Percentiles rank a stretch among this genome's conserved stretches.
phyloP scores from a whole-genome alignment of 2,113 vertebrate species.

The Sinosuthora webbiana region DNA sequence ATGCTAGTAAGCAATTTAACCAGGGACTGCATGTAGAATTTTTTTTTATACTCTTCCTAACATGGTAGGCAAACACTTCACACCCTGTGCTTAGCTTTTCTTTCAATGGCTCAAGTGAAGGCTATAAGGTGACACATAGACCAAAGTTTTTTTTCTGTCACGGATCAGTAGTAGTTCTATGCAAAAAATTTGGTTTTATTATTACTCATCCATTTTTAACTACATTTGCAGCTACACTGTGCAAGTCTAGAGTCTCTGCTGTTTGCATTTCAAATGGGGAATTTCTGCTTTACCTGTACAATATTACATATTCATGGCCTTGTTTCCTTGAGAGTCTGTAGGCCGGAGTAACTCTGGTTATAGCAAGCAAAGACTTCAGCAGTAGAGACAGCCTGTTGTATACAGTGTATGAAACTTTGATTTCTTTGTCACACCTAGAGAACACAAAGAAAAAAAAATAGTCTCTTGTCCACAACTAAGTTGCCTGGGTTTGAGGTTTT shows the following conservation, averaged over 20 bases:
- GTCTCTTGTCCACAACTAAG: not conserved
- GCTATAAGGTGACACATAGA: not conserved
- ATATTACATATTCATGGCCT: constrained; percentile 96
- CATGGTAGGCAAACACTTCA: not conserved
- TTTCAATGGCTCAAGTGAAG: not conserved
- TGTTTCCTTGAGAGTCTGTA: constrained; percentile 97
- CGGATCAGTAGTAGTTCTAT: not conserved
- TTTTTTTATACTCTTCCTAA: not conserved
- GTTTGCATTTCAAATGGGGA: not conserved
- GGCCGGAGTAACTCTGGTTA: constrained; percentile 96
- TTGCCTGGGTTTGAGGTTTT: not conserved
- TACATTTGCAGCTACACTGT: not conserved
- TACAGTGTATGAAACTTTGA: constrained; percentile 98
- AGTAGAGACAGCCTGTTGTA: constrained; percentile 96
- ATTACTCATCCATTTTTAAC: not conserved
- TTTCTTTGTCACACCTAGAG: constrained; percentile 94
- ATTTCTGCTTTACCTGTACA: constrained; percentile 87
- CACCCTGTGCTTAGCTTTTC: not conserved
- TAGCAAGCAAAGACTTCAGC: constrained; percentile 95
- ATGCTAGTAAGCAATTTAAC: not conserved
- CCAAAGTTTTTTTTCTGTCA: not conserved
- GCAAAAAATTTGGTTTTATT: not conserved
- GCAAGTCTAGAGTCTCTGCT: not conserved
- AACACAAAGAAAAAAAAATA: constrained; percentile 26
- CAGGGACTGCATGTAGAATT: not conserved